Evolutionary conservation across 2,113 vertebrate genomes (phyloP), one percentile per base, ranked within the genome.

Genomic region (Lonchura striata): DNA sequence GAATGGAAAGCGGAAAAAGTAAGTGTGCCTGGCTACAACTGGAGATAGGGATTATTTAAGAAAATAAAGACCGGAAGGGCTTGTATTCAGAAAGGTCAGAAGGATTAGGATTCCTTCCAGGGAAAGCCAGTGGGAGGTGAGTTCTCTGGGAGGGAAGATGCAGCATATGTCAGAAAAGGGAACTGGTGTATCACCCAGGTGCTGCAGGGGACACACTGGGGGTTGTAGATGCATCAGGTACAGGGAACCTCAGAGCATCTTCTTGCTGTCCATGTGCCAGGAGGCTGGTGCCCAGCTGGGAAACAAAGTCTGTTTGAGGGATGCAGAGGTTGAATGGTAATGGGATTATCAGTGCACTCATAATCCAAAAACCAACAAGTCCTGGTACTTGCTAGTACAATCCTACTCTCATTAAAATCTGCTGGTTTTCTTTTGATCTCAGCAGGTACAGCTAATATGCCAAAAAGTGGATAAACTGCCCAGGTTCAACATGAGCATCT

Each of bases 201-300:
- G 69, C 42, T 82, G 33, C 33, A 39, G n/a, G 23, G 15, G 18
- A 6, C 33, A 86, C 2, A 1, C 23, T 8, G 22, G 41, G 31
- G 6, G 24, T 91, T n/a, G 31, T 1, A 7, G 11, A 23, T 2
- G 0, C 10, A 30, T n/a, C 11, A 25, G n/a, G 13, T 1, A 1
- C 10, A 4, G 42, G n/a, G 39, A 22, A 27, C 15, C 17, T 9
- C 15, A 37, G n/a, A 82, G 24, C 46, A 16, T 11, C 12, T 47
- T 16, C n/a, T 69, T 4, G 2, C 11, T 31, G 10, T 49, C 44
- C 0, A 0, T 65, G 56, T 7, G 8, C 46, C 31, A 9, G 42
- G 60, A 52, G 28, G 50, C 54, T 65, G 22, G 22, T 35, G n/a
- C 78, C 75, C 52, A 57, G 24, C 64, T 82, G 86, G 37, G 52